Evolutionary conservation across 2,797 vertebrate genomes (phyloP).

Genomic region (Crocidura indochinensis): DNA sequence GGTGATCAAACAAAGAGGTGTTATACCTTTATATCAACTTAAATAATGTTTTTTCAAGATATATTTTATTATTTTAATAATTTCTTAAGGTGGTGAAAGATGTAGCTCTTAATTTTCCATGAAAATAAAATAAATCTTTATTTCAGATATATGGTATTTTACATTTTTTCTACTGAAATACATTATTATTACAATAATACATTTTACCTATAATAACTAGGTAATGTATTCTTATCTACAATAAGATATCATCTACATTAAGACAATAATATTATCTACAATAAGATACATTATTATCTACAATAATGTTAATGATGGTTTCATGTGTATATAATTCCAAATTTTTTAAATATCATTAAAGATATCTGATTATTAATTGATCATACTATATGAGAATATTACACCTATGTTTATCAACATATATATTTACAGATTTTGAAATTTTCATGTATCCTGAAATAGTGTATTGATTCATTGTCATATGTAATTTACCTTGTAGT

Average conservation of each 20-base stretch:
- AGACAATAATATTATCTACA: too few species aligned
- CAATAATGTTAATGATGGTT: too few species aligned
- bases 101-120: slow-evolving; percentile 26
- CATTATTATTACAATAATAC: too few species aligned
- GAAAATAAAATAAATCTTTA: slow-evolving; percentile 23
- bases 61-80: neutral
- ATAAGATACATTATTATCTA: too few species aligned
- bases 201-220: too few species aligned
- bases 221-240: too few species aligned
- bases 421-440: neutral
- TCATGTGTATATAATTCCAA: too few species aligned
- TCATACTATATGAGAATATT: neutral
- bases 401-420: neutral
- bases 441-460: neutral
- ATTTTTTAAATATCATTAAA: slow-evolving; percentile 18
- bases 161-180: too few species aligned
- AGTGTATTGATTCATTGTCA: neutral
- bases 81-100: slow-evolving; percentile 12
- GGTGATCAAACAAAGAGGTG: neutral
- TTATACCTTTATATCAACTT: neutral
- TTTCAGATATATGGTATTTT: too few species aligned
- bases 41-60: neutral
- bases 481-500: neutral
- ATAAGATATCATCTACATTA: too few species aligned
- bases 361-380: neutral